Percentiles rank a stretch among this genome's conserved stretches.
Evolutionary conservation across 1,140 invertebrate species (phyloP).

Genomic region (Manduca sexta): DNA sequence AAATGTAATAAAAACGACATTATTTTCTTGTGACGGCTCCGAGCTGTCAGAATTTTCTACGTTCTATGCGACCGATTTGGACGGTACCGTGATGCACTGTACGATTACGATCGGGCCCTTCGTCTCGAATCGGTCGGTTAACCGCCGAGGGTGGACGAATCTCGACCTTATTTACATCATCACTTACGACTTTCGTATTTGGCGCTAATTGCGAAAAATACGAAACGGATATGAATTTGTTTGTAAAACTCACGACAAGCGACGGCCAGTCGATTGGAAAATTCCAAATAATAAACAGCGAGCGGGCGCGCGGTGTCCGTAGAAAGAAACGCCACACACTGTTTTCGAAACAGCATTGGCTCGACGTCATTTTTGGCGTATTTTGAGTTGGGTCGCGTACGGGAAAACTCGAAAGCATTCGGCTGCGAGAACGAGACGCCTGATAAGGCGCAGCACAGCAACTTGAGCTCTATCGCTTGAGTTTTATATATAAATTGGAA

Average conservation of each 20-base stretch:
- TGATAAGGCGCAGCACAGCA: conserved; percentile 24
- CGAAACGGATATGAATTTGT: conserved; percentile 61
- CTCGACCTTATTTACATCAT: conserved; percentile 41
- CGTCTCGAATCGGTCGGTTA: conserved; percentile 46
- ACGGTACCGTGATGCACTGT: conserved; percentile 7
- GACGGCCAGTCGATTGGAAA: conserved; percentile 60
- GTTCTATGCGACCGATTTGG: conserved; percentile 41
- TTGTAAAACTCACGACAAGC: conserved; percentile 63
- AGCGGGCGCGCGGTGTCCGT: conserved; percentile 51
- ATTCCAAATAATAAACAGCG: conserved; percentile 58
- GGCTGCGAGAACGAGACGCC: conserved; percentile 54
- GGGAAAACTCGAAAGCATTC: conserved; percentile 71
- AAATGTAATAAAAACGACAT: conserved; percentile 73
- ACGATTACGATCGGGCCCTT: conserved; percentile 5
- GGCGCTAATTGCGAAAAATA: conserved; percentile 64
- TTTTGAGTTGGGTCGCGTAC: conserved; percentile 69
- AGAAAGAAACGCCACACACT: conserved; percentile 61
- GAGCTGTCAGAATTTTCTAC: conserved; percentile 71
- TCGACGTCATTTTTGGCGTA: conserved; percentile 72
- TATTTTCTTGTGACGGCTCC: conserved; percentile 64
- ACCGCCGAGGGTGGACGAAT: conserved; percentile 26
- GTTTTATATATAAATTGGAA: conserved; percentile 41
- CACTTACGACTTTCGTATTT: conserved; percentile 66
- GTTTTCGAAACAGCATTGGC: conserved; percentile 67
- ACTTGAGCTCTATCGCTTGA: conserved; percentile 43